Percentiles rank a stretch among this genome's conserved stretches.
Evolutionary conservation across 1,140 invertebrate genomes (phyloP).

Genomic region (Cryptotermes secundus): DNA sequence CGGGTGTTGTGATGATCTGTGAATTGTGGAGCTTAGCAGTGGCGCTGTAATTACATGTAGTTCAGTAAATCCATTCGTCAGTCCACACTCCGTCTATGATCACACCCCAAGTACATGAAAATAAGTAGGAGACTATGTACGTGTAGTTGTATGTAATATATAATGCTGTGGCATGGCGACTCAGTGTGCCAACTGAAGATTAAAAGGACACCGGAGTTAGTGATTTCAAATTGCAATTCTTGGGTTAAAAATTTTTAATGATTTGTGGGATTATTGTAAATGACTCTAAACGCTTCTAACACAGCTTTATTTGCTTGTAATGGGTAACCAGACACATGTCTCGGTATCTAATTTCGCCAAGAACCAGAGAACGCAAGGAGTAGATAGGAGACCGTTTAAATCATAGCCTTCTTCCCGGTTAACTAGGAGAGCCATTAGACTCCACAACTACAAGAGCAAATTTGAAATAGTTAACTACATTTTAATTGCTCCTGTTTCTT

Average conservation of each 20-base stretch:
- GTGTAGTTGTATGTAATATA: no score
- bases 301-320: not conserved
- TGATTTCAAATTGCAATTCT: no score
- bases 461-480: slow-evolving; percentile 6
- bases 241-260: not conserved
- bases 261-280: not conserved
- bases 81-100: no score
- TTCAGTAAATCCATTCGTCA: no score
- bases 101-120: no score
- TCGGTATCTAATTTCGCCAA: slow-evolving; percentile 9
- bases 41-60: no score
- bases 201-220: no score
- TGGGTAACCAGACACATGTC: not conserved
- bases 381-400: not conserved
- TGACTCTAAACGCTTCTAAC: not conserved
- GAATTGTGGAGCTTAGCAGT: no score
- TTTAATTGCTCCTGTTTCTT: not conserved
- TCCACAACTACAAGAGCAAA: not conserved
- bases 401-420: not conserved
- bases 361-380: not conserved
- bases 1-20: no score
- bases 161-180: no score
- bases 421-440: not conserved
- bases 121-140: no score
- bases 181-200: no score